These are phyloP conservation scores for Coptodon bakossiorum DNA, from an alignment of 2,113 vertebrate species.

Conservation along the genomic window DNA sequence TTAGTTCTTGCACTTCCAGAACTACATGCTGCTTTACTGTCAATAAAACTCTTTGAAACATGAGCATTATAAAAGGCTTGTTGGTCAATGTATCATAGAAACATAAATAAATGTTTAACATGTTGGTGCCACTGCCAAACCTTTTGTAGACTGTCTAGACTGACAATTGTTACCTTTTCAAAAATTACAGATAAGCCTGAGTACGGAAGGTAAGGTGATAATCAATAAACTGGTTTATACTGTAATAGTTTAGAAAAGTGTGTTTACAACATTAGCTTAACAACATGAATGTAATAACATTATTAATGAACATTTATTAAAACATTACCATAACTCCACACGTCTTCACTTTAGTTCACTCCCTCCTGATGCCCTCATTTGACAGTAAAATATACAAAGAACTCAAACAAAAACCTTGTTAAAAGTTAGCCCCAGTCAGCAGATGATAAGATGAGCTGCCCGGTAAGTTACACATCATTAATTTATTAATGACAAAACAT, in stretches of 20 bases:
- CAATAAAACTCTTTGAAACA: no score
- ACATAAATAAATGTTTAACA: no score
- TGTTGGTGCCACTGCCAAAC: background rate
- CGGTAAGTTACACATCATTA: fast-evolving
- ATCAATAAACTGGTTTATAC: background rate
- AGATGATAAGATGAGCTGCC: background rate
- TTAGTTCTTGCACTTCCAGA: no score
- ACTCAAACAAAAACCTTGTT: background rate
- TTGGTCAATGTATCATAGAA: no score
- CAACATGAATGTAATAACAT: background rate
- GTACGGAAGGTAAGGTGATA: background rate
- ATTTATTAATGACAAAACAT: background rate
- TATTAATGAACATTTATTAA: background rate
- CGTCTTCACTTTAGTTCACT: background rate
- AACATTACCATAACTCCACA: background rate
- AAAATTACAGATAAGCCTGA: background rate
- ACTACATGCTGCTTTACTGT: no score
- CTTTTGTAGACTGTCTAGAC: background rate
- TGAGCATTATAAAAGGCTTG: no score
- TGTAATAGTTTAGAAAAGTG: background rate
- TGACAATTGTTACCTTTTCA: background rate
- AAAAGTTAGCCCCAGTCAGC: background rate
- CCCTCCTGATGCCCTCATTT: background rate
- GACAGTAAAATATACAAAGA: background rate
- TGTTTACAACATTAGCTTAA: background rate